These are phyloP conservation scores for Vesta saturnalis DNA, from an alignment of 2,888 invertebrate species.

Conservation along the genomic window DNA sequence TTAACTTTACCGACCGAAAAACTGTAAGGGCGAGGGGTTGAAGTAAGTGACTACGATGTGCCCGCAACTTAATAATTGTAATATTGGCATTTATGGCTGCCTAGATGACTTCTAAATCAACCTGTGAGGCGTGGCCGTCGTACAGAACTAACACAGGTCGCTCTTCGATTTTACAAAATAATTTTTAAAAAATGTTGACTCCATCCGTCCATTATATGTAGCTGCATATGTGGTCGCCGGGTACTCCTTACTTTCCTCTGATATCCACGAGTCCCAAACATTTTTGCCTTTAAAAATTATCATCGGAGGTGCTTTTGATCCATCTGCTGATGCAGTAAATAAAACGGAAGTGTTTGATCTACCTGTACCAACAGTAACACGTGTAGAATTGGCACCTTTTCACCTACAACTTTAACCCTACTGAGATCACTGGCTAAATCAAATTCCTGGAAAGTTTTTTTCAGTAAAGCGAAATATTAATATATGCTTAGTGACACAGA, in stretches of 20 bases:
- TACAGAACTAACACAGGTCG: neutral
- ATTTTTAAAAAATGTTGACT: neutral
- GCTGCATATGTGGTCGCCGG: neutral
- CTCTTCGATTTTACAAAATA: neutral
- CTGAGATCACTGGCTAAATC: conserved; percentile 32
- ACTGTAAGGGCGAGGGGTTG: neutral
- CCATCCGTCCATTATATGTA: neutral
- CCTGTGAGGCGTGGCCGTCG: neutral
- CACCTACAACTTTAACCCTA: conserved; percentile 39
- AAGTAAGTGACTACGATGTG: neutral
- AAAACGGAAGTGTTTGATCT: conserved; percentile 38
- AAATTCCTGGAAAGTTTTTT: conserved; percentile 24
- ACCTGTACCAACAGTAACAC: conserved; percentile 26
- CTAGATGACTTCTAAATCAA: neutral
- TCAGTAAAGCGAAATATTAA: conserved; percentile 37
- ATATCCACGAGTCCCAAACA: conserved; percentile 51
- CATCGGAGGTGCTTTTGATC: conserved; percentile 36
- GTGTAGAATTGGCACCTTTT: conserved; percentile 14
- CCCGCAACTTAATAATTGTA: neutral
- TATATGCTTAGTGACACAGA: too few relatives aligned
- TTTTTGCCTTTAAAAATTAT: conserved; percentile 46
- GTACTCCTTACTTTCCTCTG: conserved; percentile 23
- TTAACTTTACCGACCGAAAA: neutral
- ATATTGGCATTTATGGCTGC: conserved; percentile 8
- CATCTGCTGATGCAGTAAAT: conserved; percentile 27